These are phyloP conservation scores for Mastigias papua DNA, from an alignment of 30 jellyfish, hydroid and myxozoan species.

Conservation along the genomic window DNA sequence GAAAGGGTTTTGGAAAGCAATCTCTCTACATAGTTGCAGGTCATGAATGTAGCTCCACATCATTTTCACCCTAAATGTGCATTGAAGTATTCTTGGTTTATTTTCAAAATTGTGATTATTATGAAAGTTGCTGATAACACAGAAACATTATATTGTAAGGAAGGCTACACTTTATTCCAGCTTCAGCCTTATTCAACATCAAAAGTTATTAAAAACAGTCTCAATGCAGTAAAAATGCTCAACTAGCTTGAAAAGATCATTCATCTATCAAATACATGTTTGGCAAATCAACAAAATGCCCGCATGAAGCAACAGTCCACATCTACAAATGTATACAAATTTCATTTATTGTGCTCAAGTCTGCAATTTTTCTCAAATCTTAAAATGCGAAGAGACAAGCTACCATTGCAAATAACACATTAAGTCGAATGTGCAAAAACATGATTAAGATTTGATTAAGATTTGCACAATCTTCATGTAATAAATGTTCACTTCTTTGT, in stretches of 20 bases:
- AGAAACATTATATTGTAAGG: background rate
- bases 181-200: background rate
- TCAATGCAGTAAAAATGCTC: background rate
- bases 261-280: background rate
- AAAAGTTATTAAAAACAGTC: background rate
- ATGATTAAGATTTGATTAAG: background rate
- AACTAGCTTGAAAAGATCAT: background rate
- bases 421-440: background rate
- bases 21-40: constrained; percentile 2
- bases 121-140: background rate
- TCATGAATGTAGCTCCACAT: constrained; percentile 24
- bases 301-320: background rate
- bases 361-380: background rate
- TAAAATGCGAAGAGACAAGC: background rate
- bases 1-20: background rate
- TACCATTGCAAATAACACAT: background rate
- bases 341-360: background rate
- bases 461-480: background rate
- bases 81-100: background rate
- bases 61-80: constrained; percentile 5
- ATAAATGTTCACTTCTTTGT: background rate
- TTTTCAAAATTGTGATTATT: background rate
- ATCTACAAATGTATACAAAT: background rate
- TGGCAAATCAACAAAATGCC: background rate
- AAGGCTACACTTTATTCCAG: background rate